These are phyloP conservation scores for Rhyzopertha dominica DNA, from an alignment of 1,140 invertebrate species.

Conservation along the genomic window DNA sequence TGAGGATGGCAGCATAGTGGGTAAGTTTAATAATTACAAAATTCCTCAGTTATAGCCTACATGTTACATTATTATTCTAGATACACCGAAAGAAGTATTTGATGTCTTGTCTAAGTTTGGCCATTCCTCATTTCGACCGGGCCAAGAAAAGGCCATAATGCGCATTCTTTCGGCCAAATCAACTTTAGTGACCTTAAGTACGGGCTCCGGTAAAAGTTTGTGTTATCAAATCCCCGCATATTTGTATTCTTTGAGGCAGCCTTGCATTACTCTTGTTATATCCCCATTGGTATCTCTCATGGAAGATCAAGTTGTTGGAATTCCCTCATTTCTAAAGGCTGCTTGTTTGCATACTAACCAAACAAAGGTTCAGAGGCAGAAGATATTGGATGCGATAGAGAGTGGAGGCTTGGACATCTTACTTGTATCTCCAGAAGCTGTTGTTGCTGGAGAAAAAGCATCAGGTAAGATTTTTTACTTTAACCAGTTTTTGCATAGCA, in stretches of 20 bases:
- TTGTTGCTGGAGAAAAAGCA: conserved; percentile 68
- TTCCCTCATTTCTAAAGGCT: conserved; percentile 75
- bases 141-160: conserved; percentile 86
- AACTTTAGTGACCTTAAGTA: conserved; percentile 84
- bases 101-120: conserved; percentile 72
- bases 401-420: conserved; percentile 73
- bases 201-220: conserved; percentile 91
- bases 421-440: conserved; percentile 87
- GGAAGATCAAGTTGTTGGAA: conserved; percentile 85
- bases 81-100: conserved; percentile 60
- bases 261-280: conserved; percentile 77
- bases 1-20: conserved; percentile 45
- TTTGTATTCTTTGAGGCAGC: conserved; percentile 62
- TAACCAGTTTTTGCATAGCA: conserved; percentile 11
- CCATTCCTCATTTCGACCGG: conserved; percentile 68
- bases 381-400: conserved; percentile 68
- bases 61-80: conserved; percentile 33
- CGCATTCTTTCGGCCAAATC: conserved; percentile 82
- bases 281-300: conserved; percentile 92
- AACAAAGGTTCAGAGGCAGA: conserved; percentile 64
- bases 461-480: conserved; percentile 43
- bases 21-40: conserved; percentile 22
- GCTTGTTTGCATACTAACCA: conserved; percentile 87
- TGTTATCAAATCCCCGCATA: conserved; percentile 94
- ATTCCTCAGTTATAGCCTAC: not conserved